Percentiles rank a stretch among this genome's conserved stretches.
Conservation (phyloP, 2,113 vertebrate genomes). For the Triplophysa tibetana region DNA sequence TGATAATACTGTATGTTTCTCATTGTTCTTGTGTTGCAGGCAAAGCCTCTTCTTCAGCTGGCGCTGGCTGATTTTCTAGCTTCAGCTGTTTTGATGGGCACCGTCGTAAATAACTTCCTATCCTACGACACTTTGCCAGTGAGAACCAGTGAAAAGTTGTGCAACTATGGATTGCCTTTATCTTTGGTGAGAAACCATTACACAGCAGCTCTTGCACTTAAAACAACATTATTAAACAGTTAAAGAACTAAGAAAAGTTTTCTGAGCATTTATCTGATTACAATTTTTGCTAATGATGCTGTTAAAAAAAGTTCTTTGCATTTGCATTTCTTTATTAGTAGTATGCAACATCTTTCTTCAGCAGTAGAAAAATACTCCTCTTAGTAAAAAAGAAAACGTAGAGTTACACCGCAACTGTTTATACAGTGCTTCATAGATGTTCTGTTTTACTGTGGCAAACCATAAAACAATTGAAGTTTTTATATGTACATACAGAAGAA, state of each 20-base stretch:
- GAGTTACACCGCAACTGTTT: neutral
- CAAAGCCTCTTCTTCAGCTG: conserved; percentile 75
- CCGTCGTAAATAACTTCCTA: conserved; percentile 63
- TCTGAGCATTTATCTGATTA: neutral
- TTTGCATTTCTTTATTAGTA: neutral
- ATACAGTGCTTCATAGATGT: neutral
- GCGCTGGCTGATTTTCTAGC: conserved; percentile 78
- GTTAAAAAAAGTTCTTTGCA: no score
- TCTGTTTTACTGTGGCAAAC: neutral
- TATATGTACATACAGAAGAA: neutral
- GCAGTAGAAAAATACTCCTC: neutral
- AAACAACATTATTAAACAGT: neutral
- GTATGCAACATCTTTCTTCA: conserved; percentile 1
- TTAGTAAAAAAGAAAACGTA: neutral
- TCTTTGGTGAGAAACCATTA: conserved; percentile 70
- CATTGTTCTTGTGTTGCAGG: conserved; percentile 50
- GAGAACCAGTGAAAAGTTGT: conserved; percentile 47
- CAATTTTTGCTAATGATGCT: no score
- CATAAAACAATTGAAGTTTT: neutral
- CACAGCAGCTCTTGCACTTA: neutral
- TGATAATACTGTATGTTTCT: neutral
- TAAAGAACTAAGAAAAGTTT: neutral
- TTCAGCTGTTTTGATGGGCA: conserved; percentile 65
- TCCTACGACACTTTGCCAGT: neutral
- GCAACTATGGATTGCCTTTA: conserved; percentile 68